Base-by-base conservation (phyloP, 2,113 vertebrate genomes). In the Gopherus evgoodei region DNA sequence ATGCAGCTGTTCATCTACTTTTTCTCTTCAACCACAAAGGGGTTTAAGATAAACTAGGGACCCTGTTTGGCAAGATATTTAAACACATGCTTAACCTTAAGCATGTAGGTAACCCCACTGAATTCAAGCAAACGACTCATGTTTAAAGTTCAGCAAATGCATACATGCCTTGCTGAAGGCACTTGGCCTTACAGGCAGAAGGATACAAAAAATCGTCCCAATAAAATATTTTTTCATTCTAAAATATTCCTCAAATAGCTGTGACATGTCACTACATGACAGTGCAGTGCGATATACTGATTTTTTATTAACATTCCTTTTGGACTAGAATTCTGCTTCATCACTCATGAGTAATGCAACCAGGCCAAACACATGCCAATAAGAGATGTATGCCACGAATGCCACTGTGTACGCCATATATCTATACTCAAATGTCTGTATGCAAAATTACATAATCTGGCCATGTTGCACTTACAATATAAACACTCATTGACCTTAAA, bases 261-360 rank as follows among this genome's bases (percentile, higher is more conserved):
- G 57, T 44, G 44, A 44, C 44, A 44, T 44, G 44, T 44, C 44
- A 44, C 44, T 44, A 5, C 52, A 17, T 57, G 38, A 3, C 8
- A 21, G 2, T 19, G 50, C 84, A 31, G 31, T 24, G 17, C 0
- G 0, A 25, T 1, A 0, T 42, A 38, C 14, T 53, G 2, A 0
- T 76, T 5, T 91, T 78, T 91, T 78, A 3, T 79, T 29, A 31
- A 27, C 27, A 49, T 79, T 79, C 27, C 5, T 5, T 93, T 82
- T 59, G 59, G 52, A 93, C 57, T 21, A n/a, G 47, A 1, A 22
- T 1, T 90, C 89, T 88, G 56, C 86, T 78, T 85, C 76, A 84
- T 10, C 7, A 59, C 76, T 8, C 1, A 0, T 27, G 81, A 84
- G 57, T 6, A 89, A 82, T 0, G 0, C 44, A 86, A 83, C 3